These are phyloP conservation scores for Drosophila nr. medialis DNA, from an alignment of 2,888 invertebrate genomes.

Conservation along the genomic window DNA sequence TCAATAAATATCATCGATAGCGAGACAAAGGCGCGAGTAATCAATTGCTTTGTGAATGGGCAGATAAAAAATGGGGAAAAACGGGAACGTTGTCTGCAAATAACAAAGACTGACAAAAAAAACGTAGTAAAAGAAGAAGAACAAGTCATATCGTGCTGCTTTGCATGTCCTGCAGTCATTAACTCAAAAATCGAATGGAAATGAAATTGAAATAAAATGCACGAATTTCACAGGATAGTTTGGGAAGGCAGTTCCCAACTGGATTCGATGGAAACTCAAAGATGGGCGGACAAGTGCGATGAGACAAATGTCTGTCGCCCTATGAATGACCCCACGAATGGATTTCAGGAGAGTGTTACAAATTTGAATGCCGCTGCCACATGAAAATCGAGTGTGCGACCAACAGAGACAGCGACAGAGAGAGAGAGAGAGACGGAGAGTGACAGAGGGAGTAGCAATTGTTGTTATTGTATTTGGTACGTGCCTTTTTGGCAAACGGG, in stretches of 20 bases:
- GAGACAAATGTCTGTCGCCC: slow-evolving; percentile 53
- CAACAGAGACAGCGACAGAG: not conserved
- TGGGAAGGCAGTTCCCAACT: slow-evolving; percentile 11
- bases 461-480: slow-evolving; percentile 51
- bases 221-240: slow-evolving; percentile 53
- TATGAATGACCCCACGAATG: slow-evolving; percentile 43
- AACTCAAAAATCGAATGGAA: slow-evolving; percentile 75
- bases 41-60: slow-evolving; percentile 40
- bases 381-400: slow-evolving; percentile 20
- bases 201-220: slow-evolving; percentile 82
- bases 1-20: slow-evolving; percentile 75
- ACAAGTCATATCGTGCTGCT: slow-evolving; percentile 52
- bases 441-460: slow-evolving; percentile 15
- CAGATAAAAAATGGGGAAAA: not conserved
- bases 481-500: slow-evolving; percentile 70
- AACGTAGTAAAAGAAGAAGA: not conserved
- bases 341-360: slow-evolving; percentile 68
- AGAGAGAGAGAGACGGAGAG: not conserved
- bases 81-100: slow-evolving; percentile 41
- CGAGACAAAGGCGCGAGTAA: slow-evolving; percentile 54
- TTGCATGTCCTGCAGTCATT: slow-evolving; percentile 83
- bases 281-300: slow-evolving; percentile 35
- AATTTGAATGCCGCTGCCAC: slow-evolving; percentile 62
- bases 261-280: slow-evolving; percentile 15
- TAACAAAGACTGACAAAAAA: slow-evolving; percentile 19